Evolutionary conservation across 2,113 vertebrate genomes (phyloP), one percentile per base, ranked within the genome.

Genomic region (Myotis davidii): DNA sequence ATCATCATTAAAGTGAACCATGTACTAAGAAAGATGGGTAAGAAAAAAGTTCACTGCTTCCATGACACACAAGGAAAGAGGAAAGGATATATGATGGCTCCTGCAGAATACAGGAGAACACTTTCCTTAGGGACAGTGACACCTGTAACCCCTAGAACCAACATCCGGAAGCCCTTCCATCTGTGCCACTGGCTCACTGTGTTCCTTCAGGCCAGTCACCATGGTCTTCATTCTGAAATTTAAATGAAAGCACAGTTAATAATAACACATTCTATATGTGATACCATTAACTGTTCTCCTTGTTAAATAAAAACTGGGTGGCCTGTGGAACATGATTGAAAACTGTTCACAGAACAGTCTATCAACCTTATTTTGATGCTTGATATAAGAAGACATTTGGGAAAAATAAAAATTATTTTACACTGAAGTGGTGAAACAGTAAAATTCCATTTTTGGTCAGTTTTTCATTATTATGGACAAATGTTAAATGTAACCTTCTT

Each of bases 351-450:
- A 34, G 21, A 92, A 88, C 12, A 67, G 14, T 67, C 73, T 29
- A 20, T 27, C 50, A 54, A 74, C 10, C 25, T 93, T 94, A 79
- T 29, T 96, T 61, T 83, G n/a, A 94, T 79, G 34, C 59, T 45
- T 39, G 20, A 65, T 61, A 76, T 92, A 83, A 76, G 37, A 12
- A 92, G 29, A 69, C 17, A 54, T 54, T 7, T 67, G 20, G 20
- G 17, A 2, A n/a, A 85, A 64, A 93, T 39, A 86, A 54, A 82
- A 5, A 78, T 18, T 50, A 42, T 54, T 77, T 95, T 91, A 85
- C 87, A 84, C 13, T 73, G 50, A 85, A 61, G 20, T 65, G 14
- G 34, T 54, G 13, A 86, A 20, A 72, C 32, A 82, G 17, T 70
- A 82, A 45, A 88, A 88, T 85, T 77, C 39, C 32, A 73, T 77